Base-by-base conservation (phyloP, 2,113 vertebrate species). In the Scortum barcoo region DNA sequence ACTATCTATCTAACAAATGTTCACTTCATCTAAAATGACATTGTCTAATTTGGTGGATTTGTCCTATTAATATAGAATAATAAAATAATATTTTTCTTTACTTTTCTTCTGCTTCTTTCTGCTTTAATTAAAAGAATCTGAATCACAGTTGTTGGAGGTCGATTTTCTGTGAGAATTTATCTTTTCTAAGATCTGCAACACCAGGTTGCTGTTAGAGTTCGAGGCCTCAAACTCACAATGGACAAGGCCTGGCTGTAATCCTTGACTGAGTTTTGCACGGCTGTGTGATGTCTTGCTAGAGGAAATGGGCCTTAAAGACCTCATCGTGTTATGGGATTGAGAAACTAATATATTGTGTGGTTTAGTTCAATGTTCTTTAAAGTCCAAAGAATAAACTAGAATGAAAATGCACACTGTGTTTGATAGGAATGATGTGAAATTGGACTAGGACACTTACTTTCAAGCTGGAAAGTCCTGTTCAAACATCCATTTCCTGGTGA, bases 401-500 rank as follows among this genome's bases (percentile, higher is more conserved):
- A 71, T 66, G 24, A 36, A 8, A 56, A 60, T 40, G 20, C 7
- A 56, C 7, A 8, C 30, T 26, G 5, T 60, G 46, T 61, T 57
- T 54, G 38, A 62, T 20, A 26, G n/a, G 11, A 84, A 75, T 33
- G 48, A 42, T 69, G 24, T 74, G 54, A 11, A 72, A 28, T 19
- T 74, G 53, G 40, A 74, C 51, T n/a, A 62, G 26, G 46, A 71
- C 10, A 46, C 33, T 53, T 48, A 33, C 73, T 42, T 80, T 62
- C 38, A 79, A 46, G 19, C 50, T 58, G 22, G 11, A 19, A 57
- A 62, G 4, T 33, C 3, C 73, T 33, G 1, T 76, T 62, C 38
- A 71, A 70, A 70, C 51, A 48, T 69, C 48, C 22, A 65, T 71
- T 82, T 86, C 56, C 71, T 60, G 28, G 3, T 69, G 36, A 66